Conservation (phyloP, 2,113 vertebrate genomes). For the Phyllostomus hastatus region DNA sequence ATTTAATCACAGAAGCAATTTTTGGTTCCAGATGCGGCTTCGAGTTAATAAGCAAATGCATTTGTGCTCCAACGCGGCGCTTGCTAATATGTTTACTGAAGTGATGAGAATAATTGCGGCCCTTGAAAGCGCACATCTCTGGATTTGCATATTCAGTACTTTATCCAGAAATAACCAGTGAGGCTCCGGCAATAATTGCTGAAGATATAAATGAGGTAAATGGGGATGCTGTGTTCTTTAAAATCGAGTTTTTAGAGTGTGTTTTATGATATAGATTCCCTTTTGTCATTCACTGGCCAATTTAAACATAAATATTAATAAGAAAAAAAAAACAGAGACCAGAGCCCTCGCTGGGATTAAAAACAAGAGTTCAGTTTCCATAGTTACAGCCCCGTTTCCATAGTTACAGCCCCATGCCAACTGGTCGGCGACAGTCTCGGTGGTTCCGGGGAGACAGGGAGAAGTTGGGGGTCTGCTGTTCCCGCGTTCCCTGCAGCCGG, state of each 20-base stretch:
- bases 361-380: neutral
- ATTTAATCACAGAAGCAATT: slow-evolving; percentile 76
- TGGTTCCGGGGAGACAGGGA: neutral
- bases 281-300: neutral
- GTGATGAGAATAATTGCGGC: slow-evolving; percentile 71
- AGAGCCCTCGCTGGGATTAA: neutral
- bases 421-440: neutral
- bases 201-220: slow-evolving; percentile 55
- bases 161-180: slow-evolving; percentile 67
- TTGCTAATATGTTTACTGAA: slow-evolving; percentile 72
- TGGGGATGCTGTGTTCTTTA: neutral
- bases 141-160: slow-evolving; percentile 69
- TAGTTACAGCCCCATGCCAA: neutral
- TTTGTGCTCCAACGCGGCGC: slow-evolving; percentile 62
- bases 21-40: slow-evolving; percentile 55
- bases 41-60: slow-evolving; percentile 69
- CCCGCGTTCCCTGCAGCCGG: neutral
- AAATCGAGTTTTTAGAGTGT: neutral
- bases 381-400: too few relatives aligned
- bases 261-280: neutral
- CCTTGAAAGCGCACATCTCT: slow-evolving; percentile 50
- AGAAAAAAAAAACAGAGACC: neutral
- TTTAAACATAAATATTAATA: neutral
- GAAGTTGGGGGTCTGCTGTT: neutral
- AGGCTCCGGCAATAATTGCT: slow-evolving; percentile 50